Base-by-base conservation (phyloP, 2,888 invertebrate genomes). In the Yponomeuta plumbellus region DNA sequence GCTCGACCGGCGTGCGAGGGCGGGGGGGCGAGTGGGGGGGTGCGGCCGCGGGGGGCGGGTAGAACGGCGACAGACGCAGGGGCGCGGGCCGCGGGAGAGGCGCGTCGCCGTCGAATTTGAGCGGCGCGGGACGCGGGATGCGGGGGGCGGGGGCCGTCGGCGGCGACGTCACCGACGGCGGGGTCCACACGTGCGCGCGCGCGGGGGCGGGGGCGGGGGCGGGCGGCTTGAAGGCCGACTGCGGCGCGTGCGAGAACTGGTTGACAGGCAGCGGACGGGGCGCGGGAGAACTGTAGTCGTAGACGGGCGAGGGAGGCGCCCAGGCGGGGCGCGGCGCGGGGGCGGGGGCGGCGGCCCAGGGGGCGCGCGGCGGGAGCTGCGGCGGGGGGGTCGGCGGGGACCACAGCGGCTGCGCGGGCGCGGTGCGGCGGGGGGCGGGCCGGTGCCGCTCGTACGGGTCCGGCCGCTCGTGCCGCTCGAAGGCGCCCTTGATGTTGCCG, bases 401-500 rank as follows among this genome's bases (percentile, higher is more conserved):
- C 65, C 11, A 66, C 23, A 13, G 44, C 68, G 64, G 80, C 75
- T 79, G 70, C 79, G 80, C 58, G 82, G 81, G 71, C 85, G 82
- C 3, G 89, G 85, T 70, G 92, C 92, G 70, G 94, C 93, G n/a
- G 93, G 34, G 83, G 1, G 92, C 83, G 72, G 93, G 93, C 94
- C 94, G 94, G 74, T 94, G 94, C 59, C 89, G 92, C 70, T 92
- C 91, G 5, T 93, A 93, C 0, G 93, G 88, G n/a, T 89, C 84
- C 6, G 90, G 85, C n/a, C 89, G 77, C 58, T 88, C 88, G 20
- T 84, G 90, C 61, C 92, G 93, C 77, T 97, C 97, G 78, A 97
- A 97, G 0, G 94, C 92, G 56, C 95, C 95, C 81, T 96, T 97
- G 52, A 97, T 95, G 73, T 95, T 95, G 0, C 96, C 96, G 78